phyloP scores from a whole-genome alignment of 1,140 invertebrate genomes.

The Drosophila arawakana region DNA sequence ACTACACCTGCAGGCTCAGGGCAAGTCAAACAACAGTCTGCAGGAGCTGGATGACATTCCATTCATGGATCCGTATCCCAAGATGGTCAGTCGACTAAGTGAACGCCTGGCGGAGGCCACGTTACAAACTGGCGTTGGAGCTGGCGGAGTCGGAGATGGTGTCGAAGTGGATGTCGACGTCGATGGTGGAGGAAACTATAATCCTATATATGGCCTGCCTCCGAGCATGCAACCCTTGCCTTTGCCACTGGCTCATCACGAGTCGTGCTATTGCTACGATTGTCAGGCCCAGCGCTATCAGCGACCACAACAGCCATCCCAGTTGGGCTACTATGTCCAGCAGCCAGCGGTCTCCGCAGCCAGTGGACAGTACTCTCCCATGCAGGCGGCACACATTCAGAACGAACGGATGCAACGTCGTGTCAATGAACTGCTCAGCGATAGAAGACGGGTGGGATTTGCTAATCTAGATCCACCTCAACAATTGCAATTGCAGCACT shows the following conservation, averaged over 20 bases:
- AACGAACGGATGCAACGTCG: constrained; percentile 81
- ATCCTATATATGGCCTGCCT: constrained; percentile 72
- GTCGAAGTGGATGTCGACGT: constrained; percentile 42
- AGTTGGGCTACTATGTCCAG: constrained; percentile 58
- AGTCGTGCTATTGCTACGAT: constrained; percentile 82
- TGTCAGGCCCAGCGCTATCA: constrained; percentile 78
- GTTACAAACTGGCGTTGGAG: constrained; percentile 38
- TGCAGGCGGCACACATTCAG: constrained; percentile 78
- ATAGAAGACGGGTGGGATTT: constrained; percentile 76
- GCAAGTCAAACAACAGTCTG: constrained; percentile 78
- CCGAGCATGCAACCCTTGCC: constrained; percentile 73
- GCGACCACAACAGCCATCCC: constrained; percentile 44
- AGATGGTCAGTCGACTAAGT: constrained; percentile 75
- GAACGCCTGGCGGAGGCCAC: constrained; percentile 78
- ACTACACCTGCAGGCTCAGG: constrained; percentile 54
- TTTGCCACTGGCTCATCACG: constrained; percentile 68
- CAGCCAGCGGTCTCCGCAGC: constrained; percentile 28
- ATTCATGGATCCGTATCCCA: constrained; percentile 83
- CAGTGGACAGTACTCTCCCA: constrained; percentile 66
- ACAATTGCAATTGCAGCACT: constrained; percentile 59
- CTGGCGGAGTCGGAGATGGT: neutral
- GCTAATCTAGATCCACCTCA: constrained; percentile 71
- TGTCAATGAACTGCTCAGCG: constrained; percentile 78
- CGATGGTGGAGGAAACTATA: constrained; percentile 52
- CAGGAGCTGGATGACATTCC: constrained; percentile 81